Evolutionary conservation across 2,888 invertebrate species (phyloP).

Genomic region (Apamea monoglypha): DNA sequence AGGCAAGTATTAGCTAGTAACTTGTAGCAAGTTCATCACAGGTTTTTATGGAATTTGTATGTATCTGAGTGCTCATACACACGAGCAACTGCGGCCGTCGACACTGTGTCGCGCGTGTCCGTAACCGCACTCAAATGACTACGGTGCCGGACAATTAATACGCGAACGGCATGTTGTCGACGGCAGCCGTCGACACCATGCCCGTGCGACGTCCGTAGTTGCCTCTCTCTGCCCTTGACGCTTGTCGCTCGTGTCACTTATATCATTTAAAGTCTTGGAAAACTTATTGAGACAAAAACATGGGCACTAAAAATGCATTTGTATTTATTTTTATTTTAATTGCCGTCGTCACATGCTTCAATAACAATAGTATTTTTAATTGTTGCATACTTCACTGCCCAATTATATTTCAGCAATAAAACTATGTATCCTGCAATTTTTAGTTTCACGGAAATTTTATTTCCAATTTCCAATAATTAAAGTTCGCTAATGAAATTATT

Average conservation of each 20-base stretch:
- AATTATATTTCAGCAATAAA: conserved; percentile 24
- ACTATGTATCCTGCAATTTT: conserved; percentile 6
- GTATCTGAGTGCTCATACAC: background rate
- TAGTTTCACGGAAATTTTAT: background rate
- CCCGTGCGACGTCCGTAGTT: too few relatives aligned
- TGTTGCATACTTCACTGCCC: conserved; percentile 1
- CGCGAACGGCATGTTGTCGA: background rate
- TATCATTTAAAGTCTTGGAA: background rate
- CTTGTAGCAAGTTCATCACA: background rate
- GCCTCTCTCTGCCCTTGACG: background rate
- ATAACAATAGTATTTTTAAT: conserved; percentile 12
- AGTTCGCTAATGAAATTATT: too few relatives aligned
- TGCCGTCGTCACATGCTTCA: background rate
- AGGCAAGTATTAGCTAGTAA: conserved; percentile 29
- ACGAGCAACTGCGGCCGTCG: background rate
- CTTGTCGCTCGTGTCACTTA: background rate
- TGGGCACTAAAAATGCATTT: conserved; percentile 10
- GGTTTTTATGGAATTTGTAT: background rate
- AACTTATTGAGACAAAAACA: background rate
- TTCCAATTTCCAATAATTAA: background rate
- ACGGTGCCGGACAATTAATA: background rate
- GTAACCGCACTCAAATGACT: background rate
- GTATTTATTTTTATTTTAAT: conserved; percentile 30
- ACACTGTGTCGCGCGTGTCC: background rate
- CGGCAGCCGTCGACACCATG: background rate